Percentiles rank a stretch among this genome's conserved stretches.
Evolutionary conservation across 2,888 invertebrate species (phyloP).

Genomic region (Sinopyrophorus schimmeli): DNA sequence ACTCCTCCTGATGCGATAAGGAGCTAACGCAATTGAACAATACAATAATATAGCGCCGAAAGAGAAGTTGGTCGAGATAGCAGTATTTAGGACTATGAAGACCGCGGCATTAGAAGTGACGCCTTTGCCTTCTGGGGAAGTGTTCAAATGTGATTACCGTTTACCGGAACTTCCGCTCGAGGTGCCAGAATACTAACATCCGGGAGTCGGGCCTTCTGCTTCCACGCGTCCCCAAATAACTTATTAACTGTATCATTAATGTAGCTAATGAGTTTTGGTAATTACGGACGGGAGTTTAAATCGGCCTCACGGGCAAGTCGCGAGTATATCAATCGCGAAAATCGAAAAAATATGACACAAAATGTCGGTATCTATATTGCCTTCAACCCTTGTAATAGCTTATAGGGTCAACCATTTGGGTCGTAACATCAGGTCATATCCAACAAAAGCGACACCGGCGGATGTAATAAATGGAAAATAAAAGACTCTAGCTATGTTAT

Average conservation of each 20-base stretch:
- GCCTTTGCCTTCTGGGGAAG: too few relatives aligned
- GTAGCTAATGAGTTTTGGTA: slow-evolving; percentile 27
- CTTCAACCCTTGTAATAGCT: slow-evolving; percentile 39
- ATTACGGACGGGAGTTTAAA: slow-evolving; percentile 18
- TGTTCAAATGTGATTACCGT: slow-evolving; percentile 32
- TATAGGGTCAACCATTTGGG: slow-evolving; percentile 36
- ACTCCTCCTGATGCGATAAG: slow-evolving; percentile 25
- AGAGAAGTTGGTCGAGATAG: not conserved
- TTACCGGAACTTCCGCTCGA: slow-evolving; percentile 27
- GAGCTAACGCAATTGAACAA: slow-evolving; percentile 31
- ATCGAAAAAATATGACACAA: slow-evolving; percentile 22
- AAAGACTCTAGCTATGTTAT: slow-evolving; percentile 33
- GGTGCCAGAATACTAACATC: slow-evolving; percentile 16
- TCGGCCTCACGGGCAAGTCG: slow-evolving; percentile 1
- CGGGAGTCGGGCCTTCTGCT: slow-evolving; percentile 22
- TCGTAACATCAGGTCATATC: slow-evolving; percentile 39
- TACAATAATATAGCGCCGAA: slow-evolving; percentile 19
- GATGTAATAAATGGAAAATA: slow-evolving; percentile 42
- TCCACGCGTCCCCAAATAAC: slow-evolving; percentile 28
- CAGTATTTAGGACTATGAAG: too few relatives aligned
- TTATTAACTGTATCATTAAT: slow-evolving; percentile 29
- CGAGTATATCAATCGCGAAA: slow-evolving; percentile 18
- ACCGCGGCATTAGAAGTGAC: too few relatives aligned
- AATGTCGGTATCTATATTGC: slow-evolving; percentile 38
- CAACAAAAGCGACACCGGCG: slow-evolving; percentile 36